Conservation (phyloP, 1,140 invertebrate species). For the Drosophila kohkoa region DNA sequence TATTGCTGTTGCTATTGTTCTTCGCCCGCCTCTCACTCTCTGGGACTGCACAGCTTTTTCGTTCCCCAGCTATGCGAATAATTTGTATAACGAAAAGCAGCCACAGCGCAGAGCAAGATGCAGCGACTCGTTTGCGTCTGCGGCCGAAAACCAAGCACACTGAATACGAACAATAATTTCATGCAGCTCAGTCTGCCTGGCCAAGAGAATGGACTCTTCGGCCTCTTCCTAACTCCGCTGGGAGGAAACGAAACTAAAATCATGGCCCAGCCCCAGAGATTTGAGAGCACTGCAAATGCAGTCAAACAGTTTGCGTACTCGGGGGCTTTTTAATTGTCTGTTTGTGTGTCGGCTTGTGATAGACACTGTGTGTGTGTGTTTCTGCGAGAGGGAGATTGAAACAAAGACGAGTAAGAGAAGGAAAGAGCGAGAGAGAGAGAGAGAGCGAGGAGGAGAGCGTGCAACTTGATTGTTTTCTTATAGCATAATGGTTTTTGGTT, state of each 20-base stretch:
- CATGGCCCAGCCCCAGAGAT: constrained; percentile 64
- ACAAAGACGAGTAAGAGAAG: neutral
- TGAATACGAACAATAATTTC: constrained; percentile 75
- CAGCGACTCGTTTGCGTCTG: neutral
- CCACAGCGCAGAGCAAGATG: constrained; percentile 4
- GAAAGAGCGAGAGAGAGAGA: neutral
- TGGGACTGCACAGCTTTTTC: neutral
- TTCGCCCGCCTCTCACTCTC: neutral
- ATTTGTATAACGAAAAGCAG: constrained; percentile 35
- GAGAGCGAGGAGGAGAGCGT: neutral
- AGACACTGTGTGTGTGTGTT: constrained; percentile 29
- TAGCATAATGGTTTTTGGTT: constrained; percentile 48
- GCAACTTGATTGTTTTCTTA: constrained; percentile 61
- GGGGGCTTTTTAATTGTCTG: constrained; percentile 78
- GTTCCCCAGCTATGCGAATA: constrained; percentile 17
- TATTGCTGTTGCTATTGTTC: constrained; percentile 52
- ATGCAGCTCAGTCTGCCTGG: constrained; percentile 19
- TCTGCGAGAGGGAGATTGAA: too few species aligned
- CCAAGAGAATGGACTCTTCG: constrained; percentile 11
- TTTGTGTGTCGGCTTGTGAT: constrained; percentile 29
- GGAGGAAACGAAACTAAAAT: constrained; percentile 64
- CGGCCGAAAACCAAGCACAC: constrained; percentile 28
- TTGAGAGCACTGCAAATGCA: constrained; percentile 58
- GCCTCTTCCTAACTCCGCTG: constrained; percentile 21
- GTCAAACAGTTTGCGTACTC: constrained; percentile 69